A percentile compares a stretch with the other conserved stretches of the same genome.
phyloP scores from a whole-genome alignment of 92 coral and sea anemone species.

The Zoanthus solanderi region DNA sequence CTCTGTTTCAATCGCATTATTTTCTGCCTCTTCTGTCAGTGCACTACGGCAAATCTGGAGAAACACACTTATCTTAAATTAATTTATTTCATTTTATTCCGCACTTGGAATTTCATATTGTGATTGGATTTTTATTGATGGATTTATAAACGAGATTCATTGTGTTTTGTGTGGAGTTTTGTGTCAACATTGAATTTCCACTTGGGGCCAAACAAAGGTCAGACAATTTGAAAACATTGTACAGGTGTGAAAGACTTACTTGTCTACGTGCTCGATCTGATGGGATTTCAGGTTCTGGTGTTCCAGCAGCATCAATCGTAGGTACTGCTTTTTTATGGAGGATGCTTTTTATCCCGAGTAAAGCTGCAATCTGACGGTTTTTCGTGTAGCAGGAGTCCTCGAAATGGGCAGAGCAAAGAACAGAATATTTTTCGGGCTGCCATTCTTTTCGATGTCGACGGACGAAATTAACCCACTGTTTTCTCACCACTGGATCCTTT shows the following conservation, averaged over 20 bases:
- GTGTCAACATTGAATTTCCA: slow-evolving; percentile 31
- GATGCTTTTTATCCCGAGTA: no score
- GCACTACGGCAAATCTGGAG: slow-evolving; percentile 27
- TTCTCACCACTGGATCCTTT: no score
- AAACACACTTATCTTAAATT: slow-evolving; percentile 22
- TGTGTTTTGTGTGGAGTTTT: slow-evolving; percentile 38
- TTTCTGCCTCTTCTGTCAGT: slow-evolving; percentile 44
- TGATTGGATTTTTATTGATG: slow-evolving; percentile 17
- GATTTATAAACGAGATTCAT: slow-evolving; percentile 26
- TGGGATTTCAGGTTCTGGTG: no score
- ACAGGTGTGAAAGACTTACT: no score
- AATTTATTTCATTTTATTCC: slow-evolving; percentile 19
- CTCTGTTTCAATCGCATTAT: slow-evolving; percentile 3
- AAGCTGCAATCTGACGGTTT: no score
- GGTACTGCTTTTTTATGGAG: no score
- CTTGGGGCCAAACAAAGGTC: neutral
- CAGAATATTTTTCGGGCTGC: no score
- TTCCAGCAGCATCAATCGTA: no score
- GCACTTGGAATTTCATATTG: slow-evolving; percentile 36
- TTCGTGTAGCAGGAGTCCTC: no score
- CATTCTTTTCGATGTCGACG: slow-evolving; percentile 23
- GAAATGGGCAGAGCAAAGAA: no score
- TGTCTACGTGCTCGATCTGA: no score
- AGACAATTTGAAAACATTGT: neutral
- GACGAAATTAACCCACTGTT: slow-evolving; percentile 34